Evolutionary conservation across 1,140 invertebrate genomes (phyloP).

Genomic region (Tribolium madens): DNA sequence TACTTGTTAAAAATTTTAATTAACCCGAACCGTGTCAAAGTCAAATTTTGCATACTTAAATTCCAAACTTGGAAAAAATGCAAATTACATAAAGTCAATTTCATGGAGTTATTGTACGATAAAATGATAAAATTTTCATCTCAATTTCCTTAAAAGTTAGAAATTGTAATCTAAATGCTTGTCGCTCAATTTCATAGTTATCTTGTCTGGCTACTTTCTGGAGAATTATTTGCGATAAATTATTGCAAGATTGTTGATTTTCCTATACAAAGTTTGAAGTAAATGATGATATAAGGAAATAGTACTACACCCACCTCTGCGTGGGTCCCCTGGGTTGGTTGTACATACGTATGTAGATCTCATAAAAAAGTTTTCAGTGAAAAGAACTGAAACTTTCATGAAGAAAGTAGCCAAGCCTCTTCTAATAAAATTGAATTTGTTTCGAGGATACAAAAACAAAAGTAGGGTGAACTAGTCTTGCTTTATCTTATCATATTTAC

Average conservation of each 20-base stretch:
- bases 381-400: background rate
- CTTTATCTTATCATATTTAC: background rate
- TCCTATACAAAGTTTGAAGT: background rate
- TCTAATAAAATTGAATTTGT: background rate
- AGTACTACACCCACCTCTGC: background rate
- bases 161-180: background rate
- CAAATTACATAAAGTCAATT: background rate
- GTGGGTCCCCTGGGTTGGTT: too few species aligned
- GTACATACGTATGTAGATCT: too few species aligned
- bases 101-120: background rate
- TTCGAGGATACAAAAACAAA: background rate
- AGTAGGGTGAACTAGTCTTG: background rate
- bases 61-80: slow-evolving; percentile 9
- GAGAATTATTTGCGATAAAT: background rate
- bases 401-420: background rate
- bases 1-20: background rate
- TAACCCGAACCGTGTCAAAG: slow-evolving; percentile 20
- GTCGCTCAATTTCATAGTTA: background rate
- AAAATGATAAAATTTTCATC: background rate
- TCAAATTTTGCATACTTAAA: slow-evolving; percentile 29
- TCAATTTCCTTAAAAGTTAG: background rate
- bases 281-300: background rate
- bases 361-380: background rate
- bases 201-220: background rate
- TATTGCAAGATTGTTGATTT: background rate